A percentile compares a stretch with the other conserved stretches of the same genome.
phyloP scores from a whole-genome alignment of 2,797 vertebrate species.

The Esox lucius region DNA sequence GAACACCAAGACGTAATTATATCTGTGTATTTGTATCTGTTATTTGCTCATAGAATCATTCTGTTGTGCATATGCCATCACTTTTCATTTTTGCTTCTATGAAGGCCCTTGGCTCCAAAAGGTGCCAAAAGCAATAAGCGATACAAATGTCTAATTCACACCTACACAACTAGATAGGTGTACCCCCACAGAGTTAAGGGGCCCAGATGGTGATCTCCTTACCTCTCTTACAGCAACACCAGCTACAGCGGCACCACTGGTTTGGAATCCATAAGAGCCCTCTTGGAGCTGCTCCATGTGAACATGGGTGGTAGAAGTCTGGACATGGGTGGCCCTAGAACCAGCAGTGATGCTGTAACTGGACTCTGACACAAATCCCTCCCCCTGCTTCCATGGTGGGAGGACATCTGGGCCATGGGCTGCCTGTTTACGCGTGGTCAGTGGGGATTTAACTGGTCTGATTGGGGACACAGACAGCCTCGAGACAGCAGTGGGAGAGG shows the following conservation, averaged over 20 bases:
- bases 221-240: slow-evolving; percentile 79
- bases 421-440: slow-evolving; percentile 80
- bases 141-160: neutral
- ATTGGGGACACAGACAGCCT: slow-evolving; percentile 90
- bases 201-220: slow-evolving; percentile 35
- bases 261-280: slow-evolving; percentile 67
- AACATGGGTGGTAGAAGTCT: slow-evolving; percentile 68
- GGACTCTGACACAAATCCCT: slow-evolving; percentile 72
- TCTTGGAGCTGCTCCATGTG: slow-evolving; percentile 81
- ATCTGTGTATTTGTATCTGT: neutral
- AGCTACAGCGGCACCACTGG: slow-evolving; percentile 61
- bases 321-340: slow-evolving; percentile 70
- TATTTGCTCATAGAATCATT: slow-evolving; percentile 6
- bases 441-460: slow-evolving; percentile 90
- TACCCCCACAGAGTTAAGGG: neutral
- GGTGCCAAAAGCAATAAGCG: too few relatives aligned
- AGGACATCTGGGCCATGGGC: slow-evolving; percentile 77
- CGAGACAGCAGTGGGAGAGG: slow-evolving; percentile 81
- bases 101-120: neutral
- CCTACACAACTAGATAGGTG: slow-evolving; percentile 34
- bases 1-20: neutral
- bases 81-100: neutral
- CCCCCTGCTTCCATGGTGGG: slow-evolving; percentile 93
- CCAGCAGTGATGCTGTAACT: slow-evolving; percentile 61
- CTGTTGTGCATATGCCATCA: neutral